Evolutionary conservation across 2,888 invertebrate genomes (phyloP), one percentile per base, ranked within the genome.

Genomic region (Perithous albicinctus): DNA sequence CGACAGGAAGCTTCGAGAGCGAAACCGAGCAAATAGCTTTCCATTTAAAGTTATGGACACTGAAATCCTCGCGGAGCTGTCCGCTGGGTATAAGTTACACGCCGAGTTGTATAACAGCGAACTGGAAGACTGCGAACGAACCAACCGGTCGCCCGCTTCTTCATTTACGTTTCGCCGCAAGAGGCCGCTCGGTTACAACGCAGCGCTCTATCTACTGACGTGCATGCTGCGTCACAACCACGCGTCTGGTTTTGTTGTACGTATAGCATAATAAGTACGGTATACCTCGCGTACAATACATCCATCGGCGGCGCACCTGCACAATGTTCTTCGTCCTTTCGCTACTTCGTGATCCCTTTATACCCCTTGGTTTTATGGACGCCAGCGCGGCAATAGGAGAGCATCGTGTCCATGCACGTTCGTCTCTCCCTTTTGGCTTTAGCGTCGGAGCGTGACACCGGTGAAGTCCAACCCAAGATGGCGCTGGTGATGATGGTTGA

Each of bases 391-490:
- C 18, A 43, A 10, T 73, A 67, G 76, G 61, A 54, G 43, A 48
- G 46, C 80, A 48, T 82, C 80, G 72, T 64, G 80, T 84, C 79
- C 83, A 8, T 18, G 59, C 18, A 80, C 81, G 80, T 85, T 84
- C 77, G 66, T 80, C 78, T 67, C 72, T n/a, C n/a, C n/a, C n/a
- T n/a, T n/a, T 73, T 67, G 67, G 83, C 79, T 84, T 86, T 85
- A 86, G 78, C 78, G 78, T 72, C 76, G 59, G 67, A 75, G 78
- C 82, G 84, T 85, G 86, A 85, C 84, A 83, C 79, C 78, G 77
- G 29, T 54, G 69, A 38, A 32, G 61, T 66, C 59, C 38, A 35
- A 32, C 56, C 48, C 59, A 29, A 15, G 32, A 15, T 32, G 18
- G 15, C 5, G 2, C 29, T 35, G 26, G 5, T 26, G 29, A 12